Base-by-base conservation (phyloP, 2,888 invertebrate species). In the Drosophila prolongata region DNA sequence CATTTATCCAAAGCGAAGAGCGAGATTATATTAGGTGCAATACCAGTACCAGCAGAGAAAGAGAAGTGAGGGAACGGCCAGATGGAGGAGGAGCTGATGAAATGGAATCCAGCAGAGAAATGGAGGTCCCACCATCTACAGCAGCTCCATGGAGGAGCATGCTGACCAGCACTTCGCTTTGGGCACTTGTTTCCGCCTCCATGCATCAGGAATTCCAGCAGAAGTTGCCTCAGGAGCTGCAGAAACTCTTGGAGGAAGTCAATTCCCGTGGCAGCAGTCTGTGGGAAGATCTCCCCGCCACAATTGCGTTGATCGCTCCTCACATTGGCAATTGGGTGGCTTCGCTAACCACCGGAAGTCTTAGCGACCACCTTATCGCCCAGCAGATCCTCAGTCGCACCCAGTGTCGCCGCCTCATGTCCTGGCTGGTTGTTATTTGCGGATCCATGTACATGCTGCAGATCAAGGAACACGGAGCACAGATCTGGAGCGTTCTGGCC, bases 151-250 rank as follows among this genome's bases (percentile, higher is more conserved):
- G 96, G 95, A 93, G 93, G 76, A 93, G 93, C 0, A 95, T 96
- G 57, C 91, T 95, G 19, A 94, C 92, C 58, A 96, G 95, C 1
- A 93, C 94, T 0, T 95, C 96, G 0, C 90, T 96, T 11, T 95
- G 95, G 95, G 96, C 96, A 0, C 90, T 96, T 1, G 94, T 96
- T 3, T 94, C 94, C 52, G 95, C 95, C 76, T 95, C 95, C 92
- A 91, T 94, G 59, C 93, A 94, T 10, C 94, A 94, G 82, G 94
- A 94, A 79, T 95, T 94, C 1, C 93, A 94, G 74, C 76, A 75
- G 38, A 55, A 77, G 42, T n/a, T 76, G 40, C 54, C 76, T 1
- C 67, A 74, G 27, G 65, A 80, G 6, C 47, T 88, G 57, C 62
- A 83, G 11, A n/a, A 55, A 13, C 6, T 68, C 27, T 43, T 82